Percentiles rank a stretch among this genome's conserved stretches.
Conservation (phyloP, 2,113 vertebrate genomes). For the Alces alces region DNA sequence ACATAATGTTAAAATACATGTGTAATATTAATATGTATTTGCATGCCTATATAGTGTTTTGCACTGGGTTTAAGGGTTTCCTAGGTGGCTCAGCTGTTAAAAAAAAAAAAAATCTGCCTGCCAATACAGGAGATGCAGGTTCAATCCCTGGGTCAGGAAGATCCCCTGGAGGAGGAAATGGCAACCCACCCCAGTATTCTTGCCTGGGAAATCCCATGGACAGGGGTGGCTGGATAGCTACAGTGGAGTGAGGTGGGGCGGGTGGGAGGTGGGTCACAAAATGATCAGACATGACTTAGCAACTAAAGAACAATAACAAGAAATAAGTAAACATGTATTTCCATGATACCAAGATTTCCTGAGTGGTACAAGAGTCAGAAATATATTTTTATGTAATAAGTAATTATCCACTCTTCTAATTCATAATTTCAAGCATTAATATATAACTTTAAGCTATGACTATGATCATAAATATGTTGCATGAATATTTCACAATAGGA, state of each 20-base stretch:
- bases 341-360: not conserved
- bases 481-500: not conserved
- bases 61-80: not conserved
- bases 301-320: not conserved
- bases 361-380: not conserved
- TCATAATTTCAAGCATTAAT: constrained; percentile 1
- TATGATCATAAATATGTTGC: not conserved
- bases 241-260: not conserved
- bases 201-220: not conserved
- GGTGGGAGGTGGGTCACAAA: not conserved
- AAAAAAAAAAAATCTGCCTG: not conserved
- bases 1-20: not conserved
- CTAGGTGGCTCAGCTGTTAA: not conserved
- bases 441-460: not conserved
- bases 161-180: not conserved
- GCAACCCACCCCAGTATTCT: not conserved
- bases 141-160: not conserved
- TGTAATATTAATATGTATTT: not conserved
- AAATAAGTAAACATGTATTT: not conserved
- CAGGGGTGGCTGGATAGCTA: not conserved
- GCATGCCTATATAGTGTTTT: not conserved
- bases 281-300: not conserved
- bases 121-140: not conserved
- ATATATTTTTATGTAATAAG: not conserved
- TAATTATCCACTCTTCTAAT: not conserved